Evolutionary conservation across 2,888 invertebrate genomes (phyloP).

Genomic region (Lasioglossum pauxillum): DNA sequence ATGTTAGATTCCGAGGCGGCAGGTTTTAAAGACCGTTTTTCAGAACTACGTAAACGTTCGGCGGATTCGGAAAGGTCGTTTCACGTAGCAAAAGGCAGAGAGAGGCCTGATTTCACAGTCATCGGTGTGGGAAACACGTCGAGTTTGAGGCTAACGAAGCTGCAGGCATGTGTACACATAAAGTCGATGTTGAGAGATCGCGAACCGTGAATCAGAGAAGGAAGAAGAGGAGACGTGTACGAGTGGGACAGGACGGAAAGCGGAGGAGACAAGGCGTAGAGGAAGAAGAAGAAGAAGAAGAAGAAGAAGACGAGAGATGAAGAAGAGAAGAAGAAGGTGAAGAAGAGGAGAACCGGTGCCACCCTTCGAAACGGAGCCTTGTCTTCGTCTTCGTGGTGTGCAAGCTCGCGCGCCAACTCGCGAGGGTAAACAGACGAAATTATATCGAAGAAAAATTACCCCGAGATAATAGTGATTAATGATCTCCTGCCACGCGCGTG

Average conservation of each 20-base stretch:
- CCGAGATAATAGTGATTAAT: slow-evolving; percentile 83
- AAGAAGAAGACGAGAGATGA: neutral
- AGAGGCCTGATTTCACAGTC: slow-evolving; percentile 57
- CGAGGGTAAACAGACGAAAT: slow-evolving; percentile 82
- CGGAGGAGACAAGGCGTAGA: neutral
- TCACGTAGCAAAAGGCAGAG: slow-evolving; percentile 43
- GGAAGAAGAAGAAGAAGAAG: slow-evolving; percentile 15
- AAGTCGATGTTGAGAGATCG: slow-evolving; percentile 70
- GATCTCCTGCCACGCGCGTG: slow-evolving; percentile 70
- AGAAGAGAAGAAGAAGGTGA: neutral
- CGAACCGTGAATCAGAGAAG: slow-evolving; percentile 61
- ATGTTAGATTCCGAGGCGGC: neutral
- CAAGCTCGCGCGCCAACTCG: slow-evolving; percentile 75
- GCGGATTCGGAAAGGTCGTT: slow-evolving; percentile 17
- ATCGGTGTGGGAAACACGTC: slow-evolving; percentile 67
- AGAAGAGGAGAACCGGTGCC: slow-evolving; percentile 63
- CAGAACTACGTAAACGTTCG: slow-evolving; percentile 22
- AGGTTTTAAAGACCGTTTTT: neutral
- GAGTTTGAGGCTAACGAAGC: slow-evolving; percentile 68
- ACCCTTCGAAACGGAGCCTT: slow-evolving; percentile 64
- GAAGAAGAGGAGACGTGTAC: slow-evolving; percentile 32
- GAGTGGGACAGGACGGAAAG: slow-evolving; percentile 3
- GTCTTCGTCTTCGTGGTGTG: slow-evolving; percentile 65
- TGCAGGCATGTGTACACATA: slow-evolving; percentile 68
- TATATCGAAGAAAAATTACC: slow-evolving; percentile 83